phyloP scores from a whole-genome alignment of 2,888 invertebrate species.

The Cancer borealis region DNA sequence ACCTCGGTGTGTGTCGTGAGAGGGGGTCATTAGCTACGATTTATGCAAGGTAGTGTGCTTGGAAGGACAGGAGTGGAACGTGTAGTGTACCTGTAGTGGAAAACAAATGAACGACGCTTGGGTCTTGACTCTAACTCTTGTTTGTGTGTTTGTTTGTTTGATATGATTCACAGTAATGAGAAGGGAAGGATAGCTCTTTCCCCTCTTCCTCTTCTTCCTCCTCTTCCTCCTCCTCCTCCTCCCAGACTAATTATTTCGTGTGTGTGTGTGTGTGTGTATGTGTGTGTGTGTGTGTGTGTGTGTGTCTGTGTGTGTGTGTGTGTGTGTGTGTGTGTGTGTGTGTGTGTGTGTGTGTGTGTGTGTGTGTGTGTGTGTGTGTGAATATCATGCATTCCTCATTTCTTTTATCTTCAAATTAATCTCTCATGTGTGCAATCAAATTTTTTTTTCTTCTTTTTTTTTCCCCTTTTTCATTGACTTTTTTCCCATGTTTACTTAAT shows the following conservation, averaged over 20 bases:
- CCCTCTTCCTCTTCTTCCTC: too few species aligned
- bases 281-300: too few species aligned
- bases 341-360: too few species aligned
- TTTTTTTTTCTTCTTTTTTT: background rate
- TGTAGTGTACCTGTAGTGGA: background rate
- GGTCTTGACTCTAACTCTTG: background rate
- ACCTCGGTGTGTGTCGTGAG: constrained; percentile 18
- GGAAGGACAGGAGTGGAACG: background rate
- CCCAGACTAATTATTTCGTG: too few species aligned
- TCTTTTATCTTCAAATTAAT: background rate
- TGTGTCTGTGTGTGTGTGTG: too few species aligned
- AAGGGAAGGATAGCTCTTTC: background rate
- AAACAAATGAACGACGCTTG: background rate
- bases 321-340: too few species aligned
- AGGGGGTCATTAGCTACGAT: background rate
- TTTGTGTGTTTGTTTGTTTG: background rate
- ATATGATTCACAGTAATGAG: background rate
- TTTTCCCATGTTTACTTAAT: background rate
- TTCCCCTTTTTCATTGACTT: background rate
- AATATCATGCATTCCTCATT: too few species aligned
- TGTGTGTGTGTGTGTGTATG: too few species aligned
- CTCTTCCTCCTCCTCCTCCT: too few species aligned
- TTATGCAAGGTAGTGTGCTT: background rate
- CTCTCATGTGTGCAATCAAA: too few species aligned
- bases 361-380: too few species aligned